Evolutionary conservation across 2,888 invertebrate genomes (phyloP), one percentile per base, ranked within the genome.

Genomic region (Gryllus longicercus): DNA sequence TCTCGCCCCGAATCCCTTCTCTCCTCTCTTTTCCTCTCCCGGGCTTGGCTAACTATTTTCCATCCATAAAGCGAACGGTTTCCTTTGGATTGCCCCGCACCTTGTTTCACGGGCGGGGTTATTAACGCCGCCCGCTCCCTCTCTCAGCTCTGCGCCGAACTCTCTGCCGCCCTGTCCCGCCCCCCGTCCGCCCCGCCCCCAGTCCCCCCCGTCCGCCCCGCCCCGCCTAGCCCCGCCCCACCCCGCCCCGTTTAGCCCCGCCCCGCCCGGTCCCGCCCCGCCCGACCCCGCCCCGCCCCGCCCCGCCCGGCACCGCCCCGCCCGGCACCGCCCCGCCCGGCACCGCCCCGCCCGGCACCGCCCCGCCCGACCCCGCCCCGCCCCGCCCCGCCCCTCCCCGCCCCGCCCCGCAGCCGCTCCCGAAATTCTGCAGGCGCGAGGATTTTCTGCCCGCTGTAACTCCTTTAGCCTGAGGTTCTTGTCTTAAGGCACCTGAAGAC

Each of bases 401-500:
- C 63, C 63, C 63, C 63, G 0, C 10, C 11, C n/a, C 16, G 63
- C 14, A n/a, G 16, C n/a, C n/a, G 16, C n/a, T 14, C 63, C 38
- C 38, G 38, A 38, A 38, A 38, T 38, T 38, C 38, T 38, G 38
- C 38, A 38, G 38, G 38, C 38, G 14, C 63, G n/a, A 14, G 63
- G n/a, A 63, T 18, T n/a, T 14, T n/a, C 63, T 63, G 14, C 63
- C 16, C 63, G 63, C 63, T 63, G 63, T 63, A 63, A 63, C 16
- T 63, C 63, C 63, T 63, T 63, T 14, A 63, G 63, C 63, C 38
- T 38, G 63, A 14, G n/a, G 63, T n/a, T 63, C 63, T 63, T 63
- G 63, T 63, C 63, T 63, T 63, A 63, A 63, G 63, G 63, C 63
- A 63, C 63, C 63, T 63, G 63, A n/a, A 63, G 63, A 63, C 63